Conservation (phyloP, 2,113 vertebrate genomes). For the Equus przewalskii region DNA sequence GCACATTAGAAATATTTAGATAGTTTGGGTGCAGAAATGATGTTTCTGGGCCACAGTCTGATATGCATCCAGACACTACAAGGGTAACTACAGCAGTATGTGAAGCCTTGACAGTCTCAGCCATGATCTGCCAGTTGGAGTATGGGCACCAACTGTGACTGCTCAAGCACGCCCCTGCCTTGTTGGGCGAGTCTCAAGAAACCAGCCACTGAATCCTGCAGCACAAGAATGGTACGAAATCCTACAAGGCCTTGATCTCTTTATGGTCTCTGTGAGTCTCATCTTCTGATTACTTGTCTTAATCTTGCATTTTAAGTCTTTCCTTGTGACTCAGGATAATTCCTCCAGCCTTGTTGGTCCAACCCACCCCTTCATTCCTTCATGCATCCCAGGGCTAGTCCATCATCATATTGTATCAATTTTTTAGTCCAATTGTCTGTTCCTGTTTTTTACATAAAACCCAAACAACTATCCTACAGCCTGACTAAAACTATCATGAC, state of each 20-base stretch:
- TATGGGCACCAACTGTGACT: neutral
- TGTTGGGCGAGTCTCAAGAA: neutral
- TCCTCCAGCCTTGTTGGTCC: neutral
- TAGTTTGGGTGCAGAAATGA: neutral
- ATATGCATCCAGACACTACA: neutral
- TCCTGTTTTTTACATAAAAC: neutral
- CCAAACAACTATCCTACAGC: neutral
- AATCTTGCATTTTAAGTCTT: neutral
- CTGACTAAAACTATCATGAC: neutral
- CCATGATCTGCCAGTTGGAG: neutral
- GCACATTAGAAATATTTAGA: neutral
- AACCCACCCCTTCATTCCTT: neutral
- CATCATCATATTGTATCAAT: neutral
- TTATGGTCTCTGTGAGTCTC: neutral
- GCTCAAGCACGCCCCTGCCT: neutral
- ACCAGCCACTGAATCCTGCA: neutral
- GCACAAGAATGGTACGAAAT: neutral
- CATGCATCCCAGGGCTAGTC: rapidly evolving
- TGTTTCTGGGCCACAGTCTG: neutral
- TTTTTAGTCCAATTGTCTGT: neutral
- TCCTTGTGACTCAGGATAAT: neutral
- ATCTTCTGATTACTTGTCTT: neutral
- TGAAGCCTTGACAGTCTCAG: neutral
- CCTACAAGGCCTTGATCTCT: neutral
- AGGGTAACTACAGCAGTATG: neutral